Evolutionary conservation across 2,888 invertebrate genomes (phyloP), one percentile per base, ranked within the genome.

Genomic region (Nemoura dubitans): DNA sequence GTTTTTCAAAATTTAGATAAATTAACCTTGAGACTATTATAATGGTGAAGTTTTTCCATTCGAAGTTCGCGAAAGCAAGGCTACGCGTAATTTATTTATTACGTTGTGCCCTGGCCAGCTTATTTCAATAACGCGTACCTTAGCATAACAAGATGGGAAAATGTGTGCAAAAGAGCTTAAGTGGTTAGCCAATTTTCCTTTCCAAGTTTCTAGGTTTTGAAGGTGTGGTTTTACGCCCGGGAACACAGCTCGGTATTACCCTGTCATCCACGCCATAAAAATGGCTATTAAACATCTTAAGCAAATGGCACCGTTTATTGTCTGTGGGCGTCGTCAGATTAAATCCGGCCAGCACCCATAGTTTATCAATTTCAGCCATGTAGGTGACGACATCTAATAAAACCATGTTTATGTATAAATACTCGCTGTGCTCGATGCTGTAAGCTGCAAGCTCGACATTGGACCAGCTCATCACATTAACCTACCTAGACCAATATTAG

Each of bases 231-330:
- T 21, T 59, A 59, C 59, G 10, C 14, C 6, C 16, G 16, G 59
- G 10, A 59, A 21, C 59, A 59, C 2, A 14, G 21, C 59, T 59
- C 59, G 59, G 14, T 59, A 59, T 59, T 59, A 59, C 16, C 59
- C 3, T 59, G 59, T 36, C 36, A 36, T 1, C 10, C 78, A 25
- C 5, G 78, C 27, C 10, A 78, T 78, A 78, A 78, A 78, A 78
- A 26, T 28, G 28, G 78, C 78, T 78, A 28, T 78, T 78, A 78
- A 78, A 78, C 78, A 78, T 78, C 78, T 78, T 78, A 78, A 78
- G 78, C 78, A 78, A 26, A 78, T 78, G 78, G 5, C 25, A 14
- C 27, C 78, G 78, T 28, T 78, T 26, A 78, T 78, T 78, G 78
- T 78, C 78, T 14, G 78, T 27, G 16, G 78, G 78, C 27, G 78